phyloP scores from a whole-genome alignment of 2,797 vertebrate genomes.

The Cossypha caffra region DNA sequence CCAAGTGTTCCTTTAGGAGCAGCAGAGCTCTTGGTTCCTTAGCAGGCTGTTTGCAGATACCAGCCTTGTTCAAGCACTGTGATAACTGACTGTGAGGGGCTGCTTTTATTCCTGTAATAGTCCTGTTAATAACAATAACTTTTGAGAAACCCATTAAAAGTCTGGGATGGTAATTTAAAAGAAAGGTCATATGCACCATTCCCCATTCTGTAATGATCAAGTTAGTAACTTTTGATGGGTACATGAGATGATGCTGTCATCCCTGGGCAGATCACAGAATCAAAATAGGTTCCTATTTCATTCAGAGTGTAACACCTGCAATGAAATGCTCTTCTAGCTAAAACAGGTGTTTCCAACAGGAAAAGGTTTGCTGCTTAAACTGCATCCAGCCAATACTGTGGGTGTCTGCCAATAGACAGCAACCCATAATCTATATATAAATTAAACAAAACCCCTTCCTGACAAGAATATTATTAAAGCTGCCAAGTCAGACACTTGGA shows the following conservation, averaged over 20 bases:
- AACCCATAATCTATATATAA: conserved; percentile 47
- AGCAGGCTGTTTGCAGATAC: neutral
- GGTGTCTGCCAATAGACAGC: conserved; percentile 27
- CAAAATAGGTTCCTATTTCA: neutral
- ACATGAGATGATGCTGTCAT: neutral
- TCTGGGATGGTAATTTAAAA: neutral
- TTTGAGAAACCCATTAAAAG: conserved; percentile 14
- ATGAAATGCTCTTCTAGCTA: neutral
- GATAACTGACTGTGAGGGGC: neutral
- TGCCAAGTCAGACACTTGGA: conserved; percentile 43
- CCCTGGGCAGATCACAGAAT: neutral
- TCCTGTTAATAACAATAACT: conserved; percentile 21
- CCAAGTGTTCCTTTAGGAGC: neutral
- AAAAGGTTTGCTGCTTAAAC: neutral
- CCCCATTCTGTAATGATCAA: neutral
- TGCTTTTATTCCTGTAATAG: neutral
- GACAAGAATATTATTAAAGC: conserved; percentile 43
- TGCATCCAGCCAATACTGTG: neutral
- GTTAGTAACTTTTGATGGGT: conserved; percentile 26
- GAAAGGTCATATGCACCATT: neutral
- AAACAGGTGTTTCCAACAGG: neutral
- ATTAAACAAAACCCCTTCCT: conserved; percentile 31
- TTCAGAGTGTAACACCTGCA: neutral
- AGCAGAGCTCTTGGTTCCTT: neutral
- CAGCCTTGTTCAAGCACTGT: neutral